Evolutionary conservation across 1,140 invertebrate species (phyloP).

Genomic region (Cydia amplana): DNA sequence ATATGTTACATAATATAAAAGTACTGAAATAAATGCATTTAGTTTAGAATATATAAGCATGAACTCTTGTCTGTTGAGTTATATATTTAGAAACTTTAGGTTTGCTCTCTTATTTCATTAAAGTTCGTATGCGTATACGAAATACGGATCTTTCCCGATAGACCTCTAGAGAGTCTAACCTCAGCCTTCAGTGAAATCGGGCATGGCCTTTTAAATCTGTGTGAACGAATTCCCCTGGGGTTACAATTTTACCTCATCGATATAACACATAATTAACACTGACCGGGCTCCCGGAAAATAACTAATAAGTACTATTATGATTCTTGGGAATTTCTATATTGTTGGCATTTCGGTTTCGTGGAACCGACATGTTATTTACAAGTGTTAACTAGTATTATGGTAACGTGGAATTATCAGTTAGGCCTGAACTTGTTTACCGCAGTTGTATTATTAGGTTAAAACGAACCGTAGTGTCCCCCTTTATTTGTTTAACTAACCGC

Average conservation of each 20-base stretch:
- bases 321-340: constrained; percentile 26
- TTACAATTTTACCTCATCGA: background rate
- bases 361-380: constrained; percentile 16
- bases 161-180: no score
- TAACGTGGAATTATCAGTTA: constrained; percentile 27
- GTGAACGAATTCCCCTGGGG: background rate
- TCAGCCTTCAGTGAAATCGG: background rate
- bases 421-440: constrained; percentile 12
- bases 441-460: background rate
- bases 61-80: no score
- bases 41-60: no score
- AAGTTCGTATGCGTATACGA: no score
- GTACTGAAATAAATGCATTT: no score
- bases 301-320: background rate
- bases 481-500: constrained; percentile 18
- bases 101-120: no score
- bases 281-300: background rate
- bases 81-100: no score
- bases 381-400: constrained; percentile 5
- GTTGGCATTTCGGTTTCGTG: constrained; percentile 2
- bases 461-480: constrained; percentile 14
- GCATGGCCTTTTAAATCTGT: background rate
- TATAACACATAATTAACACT: constrained; percentile 11
- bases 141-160: no score
- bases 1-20: no score